Evolutionary conservation across 2,113 vertebrate species (phyloP).

Genomic region (Diglossa brunneiventris): DNA sequence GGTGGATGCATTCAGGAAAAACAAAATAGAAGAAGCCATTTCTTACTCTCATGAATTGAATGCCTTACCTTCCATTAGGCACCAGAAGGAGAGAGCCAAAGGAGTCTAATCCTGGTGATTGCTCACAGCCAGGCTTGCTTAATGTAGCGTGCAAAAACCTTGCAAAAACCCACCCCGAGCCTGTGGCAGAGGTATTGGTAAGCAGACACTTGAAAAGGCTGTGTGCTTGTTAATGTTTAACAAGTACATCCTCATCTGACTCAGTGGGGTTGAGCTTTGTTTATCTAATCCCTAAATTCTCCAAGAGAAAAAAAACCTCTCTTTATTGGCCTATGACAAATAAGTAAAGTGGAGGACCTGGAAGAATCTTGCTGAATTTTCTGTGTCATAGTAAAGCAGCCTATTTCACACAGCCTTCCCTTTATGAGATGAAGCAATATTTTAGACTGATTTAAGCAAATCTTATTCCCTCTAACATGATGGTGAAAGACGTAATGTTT

Average conservation of each 20-base stretch:
- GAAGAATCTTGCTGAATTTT: background rate
- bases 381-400: background rate
- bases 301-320: background rate
- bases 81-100: background rate
- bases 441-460: constrained; percentile 3
- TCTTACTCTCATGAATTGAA: background rate
- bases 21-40: accelerated
- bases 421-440: background rate
- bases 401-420: background rate
- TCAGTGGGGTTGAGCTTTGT: constrained; percentile 15
- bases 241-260: constrained; percentile 6
- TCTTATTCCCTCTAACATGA: background rate
- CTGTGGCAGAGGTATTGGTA: background rate
- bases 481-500: background rate
- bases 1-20: background rate
- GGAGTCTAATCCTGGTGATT: background rate
- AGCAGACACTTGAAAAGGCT: constrained; percentile 8
- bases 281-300: constrained; percentile 45
- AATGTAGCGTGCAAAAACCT: accelerated
- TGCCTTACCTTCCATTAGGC: background rate
- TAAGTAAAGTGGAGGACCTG: background rate
- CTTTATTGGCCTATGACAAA: background rate
- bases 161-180: background rate
- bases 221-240: constrained; percentile 56
- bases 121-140: background rate